Evolutionary conservation across 2,888 invertebrate genomes (phyloP), one percentile per base, ranked within the genome.

Genomic region (Keiferia lycopersicella): DNA sequence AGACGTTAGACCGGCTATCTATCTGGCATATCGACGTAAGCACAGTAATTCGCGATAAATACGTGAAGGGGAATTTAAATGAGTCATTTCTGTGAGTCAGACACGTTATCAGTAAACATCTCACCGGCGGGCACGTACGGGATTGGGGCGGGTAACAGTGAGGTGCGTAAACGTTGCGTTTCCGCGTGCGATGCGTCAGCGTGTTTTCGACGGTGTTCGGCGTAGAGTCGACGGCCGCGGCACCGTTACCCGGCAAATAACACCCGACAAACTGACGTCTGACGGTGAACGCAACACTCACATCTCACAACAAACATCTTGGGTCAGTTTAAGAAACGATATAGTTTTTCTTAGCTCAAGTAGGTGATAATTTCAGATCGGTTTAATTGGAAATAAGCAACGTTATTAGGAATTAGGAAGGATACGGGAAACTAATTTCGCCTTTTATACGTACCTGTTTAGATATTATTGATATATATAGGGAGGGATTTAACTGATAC

Each of bases 181-280:
- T 64, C 73, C 68, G 65, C 65, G 73, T 67, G 67, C 73, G 74
- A 79, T 88, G 88, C 86, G 88, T 90, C 89, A 89, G 86, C 86
- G 78, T 78, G 79, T 83, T 86, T 81, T 80, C 72, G 74, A 72
- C 51, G 57, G 60, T 53, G 73, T 69, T 73, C 72, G 69, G 71
- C n/a, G n/a, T 74, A 77, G 78, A 82, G 90, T 89, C 91, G 88
- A 79, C 86, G 90, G 78, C 88, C 89, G 84, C 82, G 66, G 75
- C 76, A 90, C 80, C 79, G 45, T 56, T 62, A 61, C 12, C 8
- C 61, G 50, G 61, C 11, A 53, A 39, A 61, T 61, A 61, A 34
- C 61, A 26, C 51, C 62, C 62, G 51, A 30, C 50, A 50, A 14
- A 16, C 50, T 18, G 51, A 20, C 26, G 26, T 8, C 50, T 18